Percentiles rank a stretch among this genome's conserved stretches.
These are phyloP conservation scores for Drosophila novamexicana DNA, from an alignment of 1,140 invertebrate species.

Conservation along the genomic window DNA sequence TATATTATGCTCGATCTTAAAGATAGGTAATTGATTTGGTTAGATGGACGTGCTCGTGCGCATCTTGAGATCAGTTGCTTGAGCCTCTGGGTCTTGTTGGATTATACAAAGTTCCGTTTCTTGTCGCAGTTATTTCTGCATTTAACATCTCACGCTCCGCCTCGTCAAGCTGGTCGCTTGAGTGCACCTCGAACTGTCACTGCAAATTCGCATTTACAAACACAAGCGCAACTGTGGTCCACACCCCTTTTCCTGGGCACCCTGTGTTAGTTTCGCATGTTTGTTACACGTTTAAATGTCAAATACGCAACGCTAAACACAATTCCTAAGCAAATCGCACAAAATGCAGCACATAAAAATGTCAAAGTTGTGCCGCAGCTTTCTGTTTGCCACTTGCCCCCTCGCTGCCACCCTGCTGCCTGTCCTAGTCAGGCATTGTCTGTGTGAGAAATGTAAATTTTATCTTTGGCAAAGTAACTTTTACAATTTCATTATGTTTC, in stretches of 20 bases:
- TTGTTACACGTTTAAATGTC: constrained; percentile 80
- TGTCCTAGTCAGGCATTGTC: constrained; percentile 42
- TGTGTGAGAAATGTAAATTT: constrained; percentile 76
- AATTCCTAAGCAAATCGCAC: constrained; percentile 80
- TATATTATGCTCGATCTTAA: too few species aligned
- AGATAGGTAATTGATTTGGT: too few species aligned
- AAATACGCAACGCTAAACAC: constrained; percentile 74
- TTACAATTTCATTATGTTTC: constrained; percentile 82
- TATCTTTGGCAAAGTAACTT: constrained; percentile 76
- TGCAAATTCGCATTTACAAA: constrained; percentile 65
- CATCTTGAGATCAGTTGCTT: background rate
- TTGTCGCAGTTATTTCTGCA: constrained; percentile 19
- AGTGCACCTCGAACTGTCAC: constrained; percentile 62
- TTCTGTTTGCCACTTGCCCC: background rate
- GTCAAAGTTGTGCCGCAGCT: constrained; percentile 66
- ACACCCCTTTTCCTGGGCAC: background rate
- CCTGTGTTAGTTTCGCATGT: constrained; percentile 56
- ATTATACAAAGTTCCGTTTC: background rate
- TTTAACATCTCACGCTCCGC: constrained; percentile 44
- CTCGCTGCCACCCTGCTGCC: background rate
- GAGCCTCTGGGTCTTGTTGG: too few species aligned
- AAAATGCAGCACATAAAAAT: constrained; percentile 71
- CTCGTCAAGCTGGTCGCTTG: constrained; percentile 43
- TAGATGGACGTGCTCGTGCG: background rate
- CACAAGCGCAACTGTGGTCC: constrained; percentile 38